These are phyloP conservation scores for Leptobrachium leishanense DNA, from an alignment of 2,113 vertebrate genomes.

Conservation along the genomic window DNA sequence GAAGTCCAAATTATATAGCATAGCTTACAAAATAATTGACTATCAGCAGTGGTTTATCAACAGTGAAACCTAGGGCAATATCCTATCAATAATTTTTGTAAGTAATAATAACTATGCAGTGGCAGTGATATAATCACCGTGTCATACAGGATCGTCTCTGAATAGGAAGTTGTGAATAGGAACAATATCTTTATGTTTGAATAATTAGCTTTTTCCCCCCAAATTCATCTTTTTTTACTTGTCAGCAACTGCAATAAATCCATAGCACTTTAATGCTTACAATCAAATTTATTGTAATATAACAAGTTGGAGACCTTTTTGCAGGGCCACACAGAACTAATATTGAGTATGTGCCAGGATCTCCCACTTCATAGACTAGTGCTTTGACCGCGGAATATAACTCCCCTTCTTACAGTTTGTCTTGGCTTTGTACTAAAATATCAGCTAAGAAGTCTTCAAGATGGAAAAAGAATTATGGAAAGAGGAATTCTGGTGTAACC, in stretches of 20 bases:
- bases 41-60: no score
- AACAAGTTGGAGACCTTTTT: conserved; percentile 6
- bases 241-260: conserved; percentile 20
- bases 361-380: conserved; percentile 39
- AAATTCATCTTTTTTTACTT: conserved; percentile 23
- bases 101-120: no score
- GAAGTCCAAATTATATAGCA: no score
- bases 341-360: conserved; percentile 20
- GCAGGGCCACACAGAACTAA: conserved; percentile 36
- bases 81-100: no score
- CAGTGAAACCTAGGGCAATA: no score
- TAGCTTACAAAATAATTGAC: no score
- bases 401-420: conserved; percentile 28
- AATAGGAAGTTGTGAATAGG: no score
- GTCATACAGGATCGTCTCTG: no score
- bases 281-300: conserved; percentile 13
- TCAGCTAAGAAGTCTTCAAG: conserved; percentile 12
- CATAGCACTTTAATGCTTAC: background rate
- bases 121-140: no score
- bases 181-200: background rate
- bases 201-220: background rate
- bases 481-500: conserved; percentile 8
- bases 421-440: conserved; percentile 38
- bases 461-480: conserved; percentile 27
- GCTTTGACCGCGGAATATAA: conserved; percentile 24